phyloP scores from a whole-genome alignment of 2,113 vertebrate species.

The Perognathus longimembris region DNA sequence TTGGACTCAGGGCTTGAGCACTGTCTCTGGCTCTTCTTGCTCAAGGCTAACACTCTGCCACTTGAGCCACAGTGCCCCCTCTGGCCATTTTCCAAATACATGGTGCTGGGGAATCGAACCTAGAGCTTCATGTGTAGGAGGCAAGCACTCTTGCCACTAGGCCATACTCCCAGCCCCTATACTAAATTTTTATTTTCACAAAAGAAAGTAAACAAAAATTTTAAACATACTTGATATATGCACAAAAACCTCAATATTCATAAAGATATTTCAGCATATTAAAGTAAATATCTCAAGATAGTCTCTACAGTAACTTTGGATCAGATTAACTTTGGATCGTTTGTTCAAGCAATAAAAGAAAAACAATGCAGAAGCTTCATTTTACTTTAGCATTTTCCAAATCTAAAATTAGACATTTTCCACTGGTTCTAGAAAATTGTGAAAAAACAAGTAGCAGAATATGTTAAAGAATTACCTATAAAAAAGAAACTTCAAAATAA shows the following conservation, averaged over 20 bases:
- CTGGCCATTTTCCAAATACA: too few species aligned
- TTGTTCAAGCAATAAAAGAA: neutral
- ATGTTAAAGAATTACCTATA: neutral
- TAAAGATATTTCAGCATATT: neutral
- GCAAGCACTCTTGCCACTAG: too few species aligned
- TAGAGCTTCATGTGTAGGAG: too few species aligned
- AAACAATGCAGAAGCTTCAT: neutral
- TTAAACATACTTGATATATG: neutral
- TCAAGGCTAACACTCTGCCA: too few species aligned
- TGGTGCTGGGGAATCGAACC: too few species aligned
- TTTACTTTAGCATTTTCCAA: neutral
- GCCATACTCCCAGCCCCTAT: too few species aligned
- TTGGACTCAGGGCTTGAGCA: too few species aligned
- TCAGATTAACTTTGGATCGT: neutral
- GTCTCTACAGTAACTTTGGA: neutral
- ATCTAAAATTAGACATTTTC: neutral
- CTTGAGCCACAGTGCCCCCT: too few species aligned
- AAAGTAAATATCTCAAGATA: neutral
- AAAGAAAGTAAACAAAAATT: neutral
- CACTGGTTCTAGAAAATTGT: neutral
- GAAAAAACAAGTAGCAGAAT: neutral
- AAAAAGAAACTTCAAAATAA: neutral
- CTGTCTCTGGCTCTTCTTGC: too few species aligned
- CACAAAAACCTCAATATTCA: neutral
- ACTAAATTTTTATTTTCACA: neutral